These are phyloP conservation scores for Coelopa frigida DNA, from an alignment of 1,140 invertebrate species.

Conservation along the genomic window DNA sequence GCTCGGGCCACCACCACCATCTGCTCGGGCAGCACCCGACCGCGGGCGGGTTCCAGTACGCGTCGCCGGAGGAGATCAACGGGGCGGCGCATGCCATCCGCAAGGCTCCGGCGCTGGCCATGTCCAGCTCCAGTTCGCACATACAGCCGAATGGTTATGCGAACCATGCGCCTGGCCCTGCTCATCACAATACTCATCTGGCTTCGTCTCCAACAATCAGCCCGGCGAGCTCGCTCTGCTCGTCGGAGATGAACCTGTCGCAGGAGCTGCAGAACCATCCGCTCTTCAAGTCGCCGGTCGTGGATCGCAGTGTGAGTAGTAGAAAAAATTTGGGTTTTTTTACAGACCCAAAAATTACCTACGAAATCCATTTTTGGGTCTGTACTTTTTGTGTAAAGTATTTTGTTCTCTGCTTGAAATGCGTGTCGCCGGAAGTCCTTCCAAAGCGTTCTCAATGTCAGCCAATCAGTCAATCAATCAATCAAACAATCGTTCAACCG, in stretches of 20 bases:
- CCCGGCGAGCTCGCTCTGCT: conserved; percentile 40
- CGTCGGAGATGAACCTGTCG: conserved; percentile 44
- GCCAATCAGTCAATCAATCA: too few species aligned
- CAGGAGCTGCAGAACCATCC: conserved; percentile 45
- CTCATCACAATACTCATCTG: conserved; percentile 34
- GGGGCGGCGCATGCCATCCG: conserved; percentile 18
- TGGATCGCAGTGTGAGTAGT: conserved; percentile 45
- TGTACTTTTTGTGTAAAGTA: too few species aligned
- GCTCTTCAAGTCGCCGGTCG: conserved; percentile 38
- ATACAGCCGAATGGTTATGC: conserved; percentile 36
- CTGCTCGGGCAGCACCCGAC: not conserved
- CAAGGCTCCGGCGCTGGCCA: conserved; percentile 33
- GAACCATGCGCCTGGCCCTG: conserved; percentile 20
- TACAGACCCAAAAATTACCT: conserved; percentile 1
- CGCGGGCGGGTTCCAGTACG: conserved; percentile 9
- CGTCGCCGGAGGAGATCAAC: conserved; percentile 16
- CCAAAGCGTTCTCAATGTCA: conserved; percentile 5
- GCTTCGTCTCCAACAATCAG: conserved; percentile 41
- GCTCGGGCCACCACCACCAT: not conserved
- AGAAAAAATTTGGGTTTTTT: not conserved
- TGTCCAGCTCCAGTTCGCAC: conserved; percentile 41
- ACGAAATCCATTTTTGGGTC: not conserved
- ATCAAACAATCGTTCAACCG: too few species aligned
- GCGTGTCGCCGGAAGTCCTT: conserved; percentile 3
- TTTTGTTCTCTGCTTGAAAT: conserved; percentile 8